Percentiles rank a stretch among this genome's conserved stretches.
These are phyloP conservation scores for Cenopis cana DNA, from an alignment of 2,888 invertebrate species.

Conservation along the genomic window DNA sequence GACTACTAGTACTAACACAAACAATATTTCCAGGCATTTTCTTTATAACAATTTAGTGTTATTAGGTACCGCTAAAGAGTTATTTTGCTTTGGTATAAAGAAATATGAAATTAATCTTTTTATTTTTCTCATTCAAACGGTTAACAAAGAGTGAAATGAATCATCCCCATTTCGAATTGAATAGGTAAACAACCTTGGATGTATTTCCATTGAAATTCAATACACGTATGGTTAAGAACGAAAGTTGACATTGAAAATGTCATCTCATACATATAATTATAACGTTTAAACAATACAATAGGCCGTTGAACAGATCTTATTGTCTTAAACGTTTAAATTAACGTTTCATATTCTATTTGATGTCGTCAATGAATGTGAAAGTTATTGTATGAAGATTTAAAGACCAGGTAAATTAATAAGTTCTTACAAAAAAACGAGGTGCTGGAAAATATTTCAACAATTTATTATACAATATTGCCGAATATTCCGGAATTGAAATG, in stretches of 20 bases:
- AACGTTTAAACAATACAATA: conserved; percentile 19
- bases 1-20: neutral
- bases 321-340: too few species aligned
- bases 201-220: conserved; percentile 11
- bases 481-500: neutral
- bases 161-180: neutral
- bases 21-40: neutral
- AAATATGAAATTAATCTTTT: too few species aligned
- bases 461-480: neutral
- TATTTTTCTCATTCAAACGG: too few species aligned
- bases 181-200: conserved; percentile 14
- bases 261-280: conserved; percentile 27
- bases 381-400: neutral
- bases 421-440: neutral
- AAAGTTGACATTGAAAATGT: conserved; percentile 32
- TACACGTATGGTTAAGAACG: conserved; percentile 23
- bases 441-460: neutral
- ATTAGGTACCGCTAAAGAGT: too few species aligned
- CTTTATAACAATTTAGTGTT: neutral
- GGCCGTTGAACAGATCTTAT: neutral
- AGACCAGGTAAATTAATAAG: neutral
- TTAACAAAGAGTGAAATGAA: neutral
- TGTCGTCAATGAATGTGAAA: conserved; percentile 20
- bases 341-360: too few species aligned
- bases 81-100: too few species aligned